Conservation (phyloP, 2,113 vertebrate genomes). For the Bagarius yarrelli region DNA sequence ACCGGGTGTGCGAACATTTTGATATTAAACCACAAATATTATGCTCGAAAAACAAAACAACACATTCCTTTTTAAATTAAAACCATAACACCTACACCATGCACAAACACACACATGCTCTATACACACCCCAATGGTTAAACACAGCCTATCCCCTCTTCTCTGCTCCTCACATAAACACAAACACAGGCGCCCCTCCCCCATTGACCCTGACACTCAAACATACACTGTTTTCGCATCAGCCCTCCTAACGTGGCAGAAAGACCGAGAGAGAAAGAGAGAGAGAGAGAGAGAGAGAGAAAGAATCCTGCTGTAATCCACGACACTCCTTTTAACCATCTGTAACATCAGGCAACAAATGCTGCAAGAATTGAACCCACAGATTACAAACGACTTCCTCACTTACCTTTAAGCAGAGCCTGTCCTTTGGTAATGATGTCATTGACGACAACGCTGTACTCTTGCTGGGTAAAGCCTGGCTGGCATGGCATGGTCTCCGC, state of each 20-base stretch:
- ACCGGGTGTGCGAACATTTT: slow-evolving; percentile 21
- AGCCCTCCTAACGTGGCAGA: slow-evolving; percentile 1
- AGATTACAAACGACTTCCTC: slow-evolving; percentile 20
- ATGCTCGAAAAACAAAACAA: slow-evolving; percentile 26
- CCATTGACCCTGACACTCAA: background rate
- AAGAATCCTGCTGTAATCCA: slow-evolving; percentile 3
- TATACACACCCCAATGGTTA: slow-evolving; percentile 39
- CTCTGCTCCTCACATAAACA: slow-evolving; percentile 34
- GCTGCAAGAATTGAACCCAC: background rate
- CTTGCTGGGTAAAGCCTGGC: slow-evolving; percentile 83
- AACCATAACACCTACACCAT: background rate
- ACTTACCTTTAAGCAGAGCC: slow-evolving; percentile 82
- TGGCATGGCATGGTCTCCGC: slow-evolving; percentile 76
- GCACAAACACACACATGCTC: background rate
- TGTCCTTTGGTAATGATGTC: slow-evolving; percentile 79
- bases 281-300: slow-evolving; percentile 8
- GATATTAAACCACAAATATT: slow-evolving; percentile 30
- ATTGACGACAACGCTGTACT: slow-evolving; percentile 77
- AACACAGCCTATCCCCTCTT: slow-evolving; percentile 27
- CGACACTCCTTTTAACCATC: background rate
- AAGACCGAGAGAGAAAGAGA: background rate
- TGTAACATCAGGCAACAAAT: background rate
- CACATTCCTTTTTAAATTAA: slow-evolving; percentile 28
- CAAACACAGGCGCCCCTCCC: slow-evolving; percentile 27
- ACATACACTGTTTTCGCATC: slow-evolving; percentile 38